A percentile compares a stretch with the other conserved stretches of the same genome.
phyloP scores from a whole-genome alignment of 2,888 invertebrate genomes.

The Drosophila leonis region DNA sequence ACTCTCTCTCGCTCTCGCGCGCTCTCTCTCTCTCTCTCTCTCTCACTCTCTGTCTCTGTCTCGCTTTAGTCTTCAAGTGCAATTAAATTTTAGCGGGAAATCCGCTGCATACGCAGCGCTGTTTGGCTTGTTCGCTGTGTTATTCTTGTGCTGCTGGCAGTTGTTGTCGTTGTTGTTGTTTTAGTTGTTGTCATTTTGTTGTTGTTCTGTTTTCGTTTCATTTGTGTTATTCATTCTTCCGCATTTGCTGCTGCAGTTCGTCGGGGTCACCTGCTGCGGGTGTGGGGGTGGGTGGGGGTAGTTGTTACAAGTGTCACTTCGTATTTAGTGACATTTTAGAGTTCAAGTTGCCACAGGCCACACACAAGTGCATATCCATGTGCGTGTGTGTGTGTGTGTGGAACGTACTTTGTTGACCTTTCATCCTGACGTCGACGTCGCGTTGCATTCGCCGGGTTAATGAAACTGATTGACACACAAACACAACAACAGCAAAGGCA shows the following conservation, averaged over 20 bases:
- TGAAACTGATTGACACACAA: constrained; percentile 85
- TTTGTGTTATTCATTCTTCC: constrained; percentile 25
- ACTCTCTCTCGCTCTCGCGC: too few species aligned
- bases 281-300: neutral
- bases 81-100: constrained; percentile 42
- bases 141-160: constrained; percentile 2
- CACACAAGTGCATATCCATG: constrained; percentile 32
- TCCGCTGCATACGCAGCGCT: constrained; percentile 21
- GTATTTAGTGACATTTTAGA: constrained; percentile 56
- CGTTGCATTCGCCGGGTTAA: constrained; percentile 81
- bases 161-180: constrained; percentile 2
- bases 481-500: constrained; percentile 41
- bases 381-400: constrained; percentile 38
- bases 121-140: constrained; percentile 7
- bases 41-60: neutral
- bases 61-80: neutral
- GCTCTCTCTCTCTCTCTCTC: too few species aligned
- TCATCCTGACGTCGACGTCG: constrained; percentile 46
- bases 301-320: constrained; percentile 16
- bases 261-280: constrained; percentile 17
- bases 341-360: constrained; percentile 53
- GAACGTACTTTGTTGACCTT: constrained; percentile 82
- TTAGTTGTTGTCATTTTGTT: constrained; percentile 3
- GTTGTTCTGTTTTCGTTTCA: constrained; percentile 26
- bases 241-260: constrained; percentile 20